phyloP scores from a whole-genome alignment of 1,140 invertebrate species.

The Leptoteleia sp. region DNA sequence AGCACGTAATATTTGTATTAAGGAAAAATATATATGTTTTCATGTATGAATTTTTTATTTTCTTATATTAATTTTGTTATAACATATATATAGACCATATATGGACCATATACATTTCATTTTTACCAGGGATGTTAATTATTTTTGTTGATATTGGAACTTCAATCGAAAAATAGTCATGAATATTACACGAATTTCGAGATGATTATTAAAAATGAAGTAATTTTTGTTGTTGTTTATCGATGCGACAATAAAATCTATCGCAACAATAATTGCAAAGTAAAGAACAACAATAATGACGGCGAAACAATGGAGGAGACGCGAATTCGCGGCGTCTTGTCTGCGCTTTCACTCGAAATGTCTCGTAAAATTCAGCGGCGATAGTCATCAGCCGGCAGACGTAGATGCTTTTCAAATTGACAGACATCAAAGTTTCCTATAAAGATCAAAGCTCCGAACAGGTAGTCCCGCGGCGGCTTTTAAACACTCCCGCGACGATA shows the following conservation, averaged over 20 bases:
- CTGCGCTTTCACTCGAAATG: slow-evolving; percentile 5
- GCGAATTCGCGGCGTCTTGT: slow-evolving; percentile 8
- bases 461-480: slow-evolving; percentile 36
- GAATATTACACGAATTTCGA: too few species aligned
- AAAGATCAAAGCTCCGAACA: slow-evolving; percentile 52
- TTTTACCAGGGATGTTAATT: too few species aligned
- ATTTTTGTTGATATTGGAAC: too few species aligned
- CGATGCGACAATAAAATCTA: background rate
- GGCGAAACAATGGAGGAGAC: slow-evolving; percentile 7
- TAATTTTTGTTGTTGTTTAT: too few species aligned
- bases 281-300: slow-evolving; percentile 1
- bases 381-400: slow-evolving; percentile 23
- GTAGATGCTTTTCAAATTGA: slow-evolving; percentile 49
- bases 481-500: slow-evolving; percentile 25
- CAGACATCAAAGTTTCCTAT: slow-evolving; percentile 55
- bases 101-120: too few species aligned
- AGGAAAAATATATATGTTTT: too few species aligned
- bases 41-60: too few species aligned
- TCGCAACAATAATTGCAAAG: background rate
- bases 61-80: too few species aligned
- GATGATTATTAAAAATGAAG: too few species aligned
- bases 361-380: slow-evolving; percentile 6
- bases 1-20: too few species aligned
- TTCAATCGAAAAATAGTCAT: too few species aligned
- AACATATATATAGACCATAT: too few species aligned